Conservation (phyloP, 2,888 invertebrate genomes). For the Volucella inflata region DNA sequence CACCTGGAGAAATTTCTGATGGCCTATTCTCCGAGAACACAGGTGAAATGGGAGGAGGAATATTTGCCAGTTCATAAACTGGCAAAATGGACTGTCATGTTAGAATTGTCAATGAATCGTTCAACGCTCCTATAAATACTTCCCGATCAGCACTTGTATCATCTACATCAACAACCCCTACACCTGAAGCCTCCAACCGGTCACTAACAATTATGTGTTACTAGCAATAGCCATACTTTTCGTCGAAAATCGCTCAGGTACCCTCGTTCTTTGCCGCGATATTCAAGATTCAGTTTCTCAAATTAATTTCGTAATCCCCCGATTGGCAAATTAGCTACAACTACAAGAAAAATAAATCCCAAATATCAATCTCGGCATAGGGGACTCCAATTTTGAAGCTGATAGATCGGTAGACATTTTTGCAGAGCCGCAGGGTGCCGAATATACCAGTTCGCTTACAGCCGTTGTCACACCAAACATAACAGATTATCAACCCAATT, state of each 20-base stretch:
- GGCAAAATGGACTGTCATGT: constrained; percentile 25
- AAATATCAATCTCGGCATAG: constrained; percentile 53
- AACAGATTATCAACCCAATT: constrained; percentile 70
- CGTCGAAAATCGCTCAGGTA: constrained; percentile 62
- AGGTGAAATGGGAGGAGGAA: constrained; percentile 38
- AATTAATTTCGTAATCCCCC: constrained; percentile 43
- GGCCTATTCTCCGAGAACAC: constrained; percentile 26
- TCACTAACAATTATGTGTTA: constrained; percentile 43
- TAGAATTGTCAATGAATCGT: constrained; percentile 21
- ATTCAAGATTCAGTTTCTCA: constrained; percentile 60
- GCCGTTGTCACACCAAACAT: constrained; percentile 70
- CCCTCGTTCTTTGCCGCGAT: constrained; percentile 45
- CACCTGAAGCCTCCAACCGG: constrained; percentile 1
- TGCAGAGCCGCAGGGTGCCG: constrained; percentile 39
- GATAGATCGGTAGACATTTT: constrained; percentile 54
- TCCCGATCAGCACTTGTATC: constrained; percentile 37
- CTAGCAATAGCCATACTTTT: constrained; percentile 47
- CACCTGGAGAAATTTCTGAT: constrained; percentile 12
- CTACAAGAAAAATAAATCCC: constrained; percentile 34
- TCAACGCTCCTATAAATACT: background rate
- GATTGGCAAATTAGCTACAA: constrained; percentile 60
- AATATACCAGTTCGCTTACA: constrained; percentile 43
- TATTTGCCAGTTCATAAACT: constrained; percentile 6
- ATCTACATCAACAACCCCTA: constrained; percentile 4
- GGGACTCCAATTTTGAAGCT: constrained; percentile 52